A percentile compares a stretch with the other conserved stretches of the same genome.
phyloP scores from a whole-genome alignment of 2,113 vertebrate species.

The Pterophyllum scalare region DNA sequence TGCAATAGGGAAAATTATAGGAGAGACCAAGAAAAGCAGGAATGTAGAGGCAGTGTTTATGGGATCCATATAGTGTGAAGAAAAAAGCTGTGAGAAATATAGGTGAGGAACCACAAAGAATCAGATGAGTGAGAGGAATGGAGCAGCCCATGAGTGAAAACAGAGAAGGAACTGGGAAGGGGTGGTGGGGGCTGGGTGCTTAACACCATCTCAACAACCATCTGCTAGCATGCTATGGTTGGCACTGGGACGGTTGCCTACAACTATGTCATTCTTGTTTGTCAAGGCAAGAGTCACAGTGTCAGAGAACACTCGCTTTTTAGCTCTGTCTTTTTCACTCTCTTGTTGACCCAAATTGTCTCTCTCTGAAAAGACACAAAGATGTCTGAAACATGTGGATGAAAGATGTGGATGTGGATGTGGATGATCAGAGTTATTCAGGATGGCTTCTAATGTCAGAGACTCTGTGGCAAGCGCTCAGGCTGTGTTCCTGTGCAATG shows the following conservation, averaged over 20 bases:
- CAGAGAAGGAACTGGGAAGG: constrained; percentile 26
- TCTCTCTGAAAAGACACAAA: constrained; percentile 9
- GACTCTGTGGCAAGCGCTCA: not conserved
- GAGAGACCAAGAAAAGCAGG: not conserved
- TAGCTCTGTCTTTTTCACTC: constrained; percentile 3
- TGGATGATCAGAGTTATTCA: too few relatives aligned
- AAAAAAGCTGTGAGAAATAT: not conserved
- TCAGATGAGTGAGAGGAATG: constrained; percentile 10
- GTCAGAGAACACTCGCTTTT: constrained; percentile 24
- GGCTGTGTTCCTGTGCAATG: not conserved
- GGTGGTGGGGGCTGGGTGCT: constrained; percentile 38
- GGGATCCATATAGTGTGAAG: not conserved
- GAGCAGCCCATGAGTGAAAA: constrained; percentile 31
- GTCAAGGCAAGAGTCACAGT: constrained; percentile 54
- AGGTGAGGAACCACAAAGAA: not conserved
- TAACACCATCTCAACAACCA: constrained; percentile 62
- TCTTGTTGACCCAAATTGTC: constrained; percentile 38
- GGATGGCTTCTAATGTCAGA: too few relatives aligned
- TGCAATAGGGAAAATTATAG: constrained; percentile 6
- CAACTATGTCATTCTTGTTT: constrained; percentile 64
- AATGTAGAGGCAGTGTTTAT: not conserved
- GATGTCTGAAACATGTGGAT: too few relatives aligned
- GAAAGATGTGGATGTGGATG: too few relatives aligned
- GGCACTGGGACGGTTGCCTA: constrained; percentile 59
- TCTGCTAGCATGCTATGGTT: constrained; percentile 66